These are phyloP conservation scores for Scolopax mira DNA, from an alignment of 2,113 vertebrate species.

Conservation along the genomic window DNA sequence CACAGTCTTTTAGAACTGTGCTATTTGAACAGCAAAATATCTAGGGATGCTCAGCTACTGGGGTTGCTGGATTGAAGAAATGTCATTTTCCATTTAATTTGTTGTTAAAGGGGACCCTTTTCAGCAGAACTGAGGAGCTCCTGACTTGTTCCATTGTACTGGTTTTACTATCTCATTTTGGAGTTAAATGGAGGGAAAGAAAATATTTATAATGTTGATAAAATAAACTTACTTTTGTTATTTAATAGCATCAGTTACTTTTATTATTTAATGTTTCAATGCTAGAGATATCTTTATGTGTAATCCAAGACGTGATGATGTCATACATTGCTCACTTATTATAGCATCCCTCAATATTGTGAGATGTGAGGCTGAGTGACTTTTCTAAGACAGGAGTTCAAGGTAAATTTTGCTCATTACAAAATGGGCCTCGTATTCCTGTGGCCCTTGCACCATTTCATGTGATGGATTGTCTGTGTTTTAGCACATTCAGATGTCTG, in stretches of 20 bases:
- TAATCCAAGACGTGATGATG: neutral
- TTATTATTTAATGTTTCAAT: conserved; percentile 27
- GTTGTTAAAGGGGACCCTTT: neutral
- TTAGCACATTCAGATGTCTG: neutral
- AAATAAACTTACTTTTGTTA: conserved; percentile 68
- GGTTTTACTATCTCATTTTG: conserved; percentile 38
- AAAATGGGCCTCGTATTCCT: neutral
- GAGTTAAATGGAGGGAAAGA: conserved; percentile 24
- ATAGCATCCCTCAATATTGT: neutral
- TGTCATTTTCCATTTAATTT: conserved; percentile 20
- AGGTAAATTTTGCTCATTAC: neutral
- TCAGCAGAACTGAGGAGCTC: neutral
- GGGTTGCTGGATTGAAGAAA: neutral
- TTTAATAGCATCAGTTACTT: conserved; percentile 44
- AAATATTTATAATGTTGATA: conserved; percentile 54
- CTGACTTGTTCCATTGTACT: conserved; percentile 30
- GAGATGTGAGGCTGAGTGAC: neutral
- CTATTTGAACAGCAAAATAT: neutral
- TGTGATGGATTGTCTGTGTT: neutral
- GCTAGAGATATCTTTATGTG: neutral
- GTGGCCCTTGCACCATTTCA: neutral
- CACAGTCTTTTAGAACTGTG: neutral
- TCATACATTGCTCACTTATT: neutral
- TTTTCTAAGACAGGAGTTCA: neutral
- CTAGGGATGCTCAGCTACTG: neutral